phyloP scores from a whole-genome alignment of 2,113 vertebrate species.

The Crotalus horridus region DNA sequence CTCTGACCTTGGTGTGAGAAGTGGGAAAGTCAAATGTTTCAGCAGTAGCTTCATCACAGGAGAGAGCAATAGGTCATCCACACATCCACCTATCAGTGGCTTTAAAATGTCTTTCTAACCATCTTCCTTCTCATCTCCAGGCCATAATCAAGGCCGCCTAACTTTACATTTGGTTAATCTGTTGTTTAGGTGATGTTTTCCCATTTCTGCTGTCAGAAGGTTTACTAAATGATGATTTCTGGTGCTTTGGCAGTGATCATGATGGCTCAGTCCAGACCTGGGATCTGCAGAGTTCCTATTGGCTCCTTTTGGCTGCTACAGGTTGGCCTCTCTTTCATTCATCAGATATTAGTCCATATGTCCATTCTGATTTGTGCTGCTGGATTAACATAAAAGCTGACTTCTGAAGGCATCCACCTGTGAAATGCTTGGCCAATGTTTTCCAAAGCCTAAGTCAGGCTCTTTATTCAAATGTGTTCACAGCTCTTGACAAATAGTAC shows the following conservation, averaged over 20 bases:
- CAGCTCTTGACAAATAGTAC: neutral
- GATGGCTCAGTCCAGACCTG: neutral
- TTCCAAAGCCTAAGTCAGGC: neutral
- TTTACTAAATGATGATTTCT: neutral
- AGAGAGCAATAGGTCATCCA: neutral
- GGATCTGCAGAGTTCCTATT: neutral
- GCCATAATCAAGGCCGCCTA: neutral
- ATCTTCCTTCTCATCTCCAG: neutral
- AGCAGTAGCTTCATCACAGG: neutral
- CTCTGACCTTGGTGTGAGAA: neutral
- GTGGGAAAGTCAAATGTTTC: neutral
- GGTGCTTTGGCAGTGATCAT: neutral
- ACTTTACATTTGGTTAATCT: neutral
- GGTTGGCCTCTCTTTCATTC: neutral
- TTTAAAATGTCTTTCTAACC: neutral
- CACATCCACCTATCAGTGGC: neutral
- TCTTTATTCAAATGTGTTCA: neutral
- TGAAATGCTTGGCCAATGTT: neutral
- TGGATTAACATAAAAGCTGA: neutral
- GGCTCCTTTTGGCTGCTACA: neutral
- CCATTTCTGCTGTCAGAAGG: neutral
- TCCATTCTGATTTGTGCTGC: neutral
- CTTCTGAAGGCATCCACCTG: neutral
- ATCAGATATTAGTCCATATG: neutral
- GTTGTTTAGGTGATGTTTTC: neutral